phyloP scores from a whole-genome alignment of 2,113 vertebrate species.

The Uria lomvia region DNA sequence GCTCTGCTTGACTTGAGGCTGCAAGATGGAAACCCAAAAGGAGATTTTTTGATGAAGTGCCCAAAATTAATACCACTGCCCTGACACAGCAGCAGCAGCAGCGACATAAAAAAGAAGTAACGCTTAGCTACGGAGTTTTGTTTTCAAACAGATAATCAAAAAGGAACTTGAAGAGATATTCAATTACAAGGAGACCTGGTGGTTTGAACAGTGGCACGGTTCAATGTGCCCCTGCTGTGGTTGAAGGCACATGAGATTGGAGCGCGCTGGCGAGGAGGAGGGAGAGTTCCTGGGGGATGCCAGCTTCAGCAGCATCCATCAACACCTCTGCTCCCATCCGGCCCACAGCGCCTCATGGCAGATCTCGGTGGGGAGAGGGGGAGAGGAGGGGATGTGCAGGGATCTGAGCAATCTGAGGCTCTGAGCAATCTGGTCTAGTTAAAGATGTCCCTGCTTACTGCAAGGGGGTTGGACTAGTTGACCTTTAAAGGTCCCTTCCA shows the following conservation, averaged over 20 bases:
- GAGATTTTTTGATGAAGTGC: not conserved
- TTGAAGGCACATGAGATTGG: not conserved
- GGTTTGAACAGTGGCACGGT: not conserved
- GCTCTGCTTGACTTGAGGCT: conserved; percentile 20
- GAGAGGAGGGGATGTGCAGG: not conserved
- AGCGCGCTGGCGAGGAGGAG: fast-evolving
- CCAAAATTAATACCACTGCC: conserved; percentile 21
- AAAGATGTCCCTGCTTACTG: too few species aligned
- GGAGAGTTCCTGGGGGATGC: not conserved
- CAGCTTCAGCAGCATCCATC: fast-evolving
- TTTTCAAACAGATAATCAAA: conserved; percentile 60
- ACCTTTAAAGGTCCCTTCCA: too few species aligned
- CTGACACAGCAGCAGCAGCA: conserved; percentile 3
- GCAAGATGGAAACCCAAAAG: not conserved
- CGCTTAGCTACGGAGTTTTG: conserved; percentile 50
- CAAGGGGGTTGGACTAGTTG: too few species aligned
- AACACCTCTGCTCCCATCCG: not conserved
- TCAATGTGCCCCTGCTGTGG: fast-evolving
- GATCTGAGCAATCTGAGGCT: too few species aligned
- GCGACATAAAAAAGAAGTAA: conserved; percentile 35
- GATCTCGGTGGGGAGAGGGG: not conserved
- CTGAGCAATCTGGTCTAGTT: too few species aligned
- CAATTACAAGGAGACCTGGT: not conserved
- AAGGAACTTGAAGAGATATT: not conserved
- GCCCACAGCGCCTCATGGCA: not conserved